These are phyloP conservation scores for Zoanthus solanderi DNA, from an alignment of 92 coral and sea anemone species.

Conservation along the genomic window DNA sequence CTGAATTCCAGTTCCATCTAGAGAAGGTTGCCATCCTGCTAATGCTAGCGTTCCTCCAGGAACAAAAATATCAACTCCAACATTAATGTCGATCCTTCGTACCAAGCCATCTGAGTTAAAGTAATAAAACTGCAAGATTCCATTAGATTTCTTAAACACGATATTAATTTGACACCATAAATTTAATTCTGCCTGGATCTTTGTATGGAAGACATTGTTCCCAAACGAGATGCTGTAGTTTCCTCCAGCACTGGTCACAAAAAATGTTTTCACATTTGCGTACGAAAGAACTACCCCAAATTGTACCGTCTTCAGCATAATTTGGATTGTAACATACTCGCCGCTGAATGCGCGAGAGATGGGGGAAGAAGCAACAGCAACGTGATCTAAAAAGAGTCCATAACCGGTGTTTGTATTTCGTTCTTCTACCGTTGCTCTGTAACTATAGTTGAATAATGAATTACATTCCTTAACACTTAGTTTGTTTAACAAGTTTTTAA, in stretches of 20 bases:
- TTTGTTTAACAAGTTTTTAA: constrained; percentile 42
- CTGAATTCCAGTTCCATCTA: constrained; percentile 66
- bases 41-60: constrained; percentile 69
- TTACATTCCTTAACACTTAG: constrained; percentile 56
- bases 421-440: constrained; percentile 49
- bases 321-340: constrained; percentile 59
- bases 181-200: constrained; percentile 55
- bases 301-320: constrained; percentile 58
- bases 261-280: constrained; percentile 59
- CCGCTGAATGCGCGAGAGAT: constrained; percentile 51
- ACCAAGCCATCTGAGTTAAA: constrained; percentile 57
- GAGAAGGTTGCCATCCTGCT: constrained; percentile 77
- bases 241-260: constrained; percentile 49
- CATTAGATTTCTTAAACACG: constrained; percentile 54
- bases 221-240: constrained; percentile 57
- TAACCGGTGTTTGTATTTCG: constrained; percentile 66
- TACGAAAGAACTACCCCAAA: constrained; percentile 69
- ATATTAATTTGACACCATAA: constrained; percentile 63
- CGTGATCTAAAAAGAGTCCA: constrained; percentile 54
- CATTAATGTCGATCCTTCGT: constrained; percentile 56
- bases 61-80: constrained; percentile 49
- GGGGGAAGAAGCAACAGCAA: constrained; percentile 61
- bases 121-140: constrained; percentile 64
- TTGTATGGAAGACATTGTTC: constrained; percentile 45
- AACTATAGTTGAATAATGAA: constrained; percentile 54